phyloP scores from a whole-genome alignment of 1,140 invertebrate species.

The Idris sp. region DNA sequence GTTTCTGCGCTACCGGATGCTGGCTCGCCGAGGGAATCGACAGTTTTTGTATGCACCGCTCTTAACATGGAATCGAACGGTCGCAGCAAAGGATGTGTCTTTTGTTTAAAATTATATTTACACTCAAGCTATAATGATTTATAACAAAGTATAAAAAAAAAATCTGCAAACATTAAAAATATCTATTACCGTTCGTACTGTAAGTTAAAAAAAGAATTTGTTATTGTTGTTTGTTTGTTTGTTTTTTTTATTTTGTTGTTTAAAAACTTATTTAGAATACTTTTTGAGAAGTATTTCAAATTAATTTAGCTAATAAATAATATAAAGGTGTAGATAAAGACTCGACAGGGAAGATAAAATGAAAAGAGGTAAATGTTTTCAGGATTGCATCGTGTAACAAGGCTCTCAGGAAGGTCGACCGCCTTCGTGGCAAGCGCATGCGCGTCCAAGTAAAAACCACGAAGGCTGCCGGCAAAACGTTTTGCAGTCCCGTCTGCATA shows the following conservation, averaged over 20 bases:
- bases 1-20: slow-evolving; percentile 63
- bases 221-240: too few relatives aligned
- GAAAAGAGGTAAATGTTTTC: slow-evolving; percentile 68
- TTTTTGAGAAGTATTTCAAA: too few relatives aligned
- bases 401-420: slow-evolving; percentile 72
- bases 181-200: too few relatives aligned
- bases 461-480: slow-evolving; percentile 56
- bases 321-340: too few relatives aligned
- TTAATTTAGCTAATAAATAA: too few relatives aligned
- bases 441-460: slow-evolving; percentile 58
- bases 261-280: too few relatives aligned
- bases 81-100: slow-evolving; percentile 15
- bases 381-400: slow-evolving; percentile 69
- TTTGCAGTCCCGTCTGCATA: slow-evolving; percentile 50
- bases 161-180: too few relatives aligned
- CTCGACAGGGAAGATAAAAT: slow-evolving; percentile 46
- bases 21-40: slow-evolving; percentile 56
- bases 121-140: background rate
- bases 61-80: slow-evolving; percentile 48
- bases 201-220: too few relatives aligned
- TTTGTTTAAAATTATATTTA: slow-evolving; percentile 6
- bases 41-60: slow-evolving; percentile 59
- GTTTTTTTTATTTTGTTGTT: too few relatives aligned
- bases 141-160: background rate
- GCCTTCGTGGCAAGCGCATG: slow-evolving; percentile 65